Conservation (phyloP, 2,113 vertebrate genomes). For the Myotis lucifugus region DNA sequence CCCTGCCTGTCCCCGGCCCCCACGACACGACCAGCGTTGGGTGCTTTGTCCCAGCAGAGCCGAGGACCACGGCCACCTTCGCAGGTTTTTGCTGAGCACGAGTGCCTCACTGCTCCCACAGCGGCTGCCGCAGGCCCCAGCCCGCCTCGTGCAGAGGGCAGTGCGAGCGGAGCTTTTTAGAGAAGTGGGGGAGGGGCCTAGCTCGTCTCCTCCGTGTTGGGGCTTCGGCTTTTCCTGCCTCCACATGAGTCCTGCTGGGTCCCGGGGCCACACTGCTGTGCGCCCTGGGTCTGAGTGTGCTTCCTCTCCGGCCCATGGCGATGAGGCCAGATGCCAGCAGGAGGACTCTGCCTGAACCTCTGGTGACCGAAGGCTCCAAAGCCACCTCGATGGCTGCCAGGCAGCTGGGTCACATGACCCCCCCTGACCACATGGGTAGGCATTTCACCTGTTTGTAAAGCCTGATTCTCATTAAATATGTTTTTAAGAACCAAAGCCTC, state of each 20-base stretch:
- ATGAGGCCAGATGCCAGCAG: background rate
- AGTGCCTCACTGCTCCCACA: background rate
- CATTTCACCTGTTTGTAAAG: background rate
- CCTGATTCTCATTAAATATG: conserved; percentile 43
- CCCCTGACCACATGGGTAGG: background rate
- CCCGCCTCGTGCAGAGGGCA: background rate
- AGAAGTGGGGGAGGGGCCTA: background rate
- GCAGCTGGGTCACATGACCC: background rate
- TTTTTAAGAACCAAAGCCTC: conserved; percentile 2
- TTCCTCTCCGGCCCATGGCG: background rate
- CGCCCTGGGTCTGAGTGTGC: background rate
- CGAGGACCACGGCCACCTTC: background rate
- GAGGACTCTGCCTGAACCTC: background rate
- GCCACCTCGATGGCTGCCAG: background rate
- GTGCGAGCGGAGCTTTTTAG: no score
- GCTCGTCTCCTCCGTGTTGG: background rate
- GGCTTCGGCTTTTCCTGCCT: background rate
- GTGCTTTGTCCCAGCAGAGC: background rate
- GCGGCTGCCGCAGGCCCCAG: background rate
- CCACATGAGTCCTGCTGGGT: background rate
- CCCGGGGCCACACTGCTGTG: background rate
- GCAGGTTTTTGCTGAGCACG: background rate
- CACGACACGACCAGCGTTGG: background rate
- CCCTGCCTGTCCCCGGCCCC: background rate
- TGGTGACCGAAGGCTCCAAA: background rate